Conservation (phyloP, 2,888 invertebrate species). For the Monochamus alternatus region DNA sequence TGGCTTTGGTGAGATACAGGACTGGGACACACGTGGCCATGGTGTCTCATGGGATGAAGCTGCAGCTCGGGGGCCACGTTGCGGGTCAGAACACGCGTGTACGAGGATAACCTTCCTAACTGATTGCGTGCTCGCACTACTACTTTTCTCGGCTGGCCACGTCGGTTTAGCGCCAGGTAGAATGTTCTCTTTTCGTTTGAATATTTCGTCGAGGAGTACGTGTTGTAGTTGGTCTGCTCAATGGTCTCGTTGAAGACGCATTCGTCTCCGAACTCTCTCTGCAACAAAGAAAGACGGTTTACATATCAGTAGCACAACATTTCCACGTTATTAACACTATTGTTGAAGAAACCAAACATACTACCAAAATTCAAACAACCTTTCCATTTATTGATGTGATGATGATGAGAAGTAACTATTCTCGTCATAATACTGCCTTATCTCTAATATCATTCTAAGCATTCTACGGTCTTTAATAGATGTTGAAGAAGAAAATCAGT, state of each 20-base stretch:
- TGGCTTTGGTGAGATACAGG: slow-evolving; percentile 56
- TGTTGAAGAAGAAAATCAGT: too few relatives aligned
- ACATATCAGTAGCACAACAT: too few relatives aligned
- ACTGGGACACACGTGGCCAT: slow-evolving; percentile 64
- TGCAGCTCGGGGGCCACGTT: slow-evolving; percentile 74
- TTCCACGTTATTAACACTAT: too few relatives aligned
- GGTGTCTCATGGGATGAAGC: slow-evolving; percentile 71
- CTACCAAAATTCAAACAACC: too few relatives aligned
- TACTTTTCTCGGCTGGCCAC: slow-evolving; percentile 82
- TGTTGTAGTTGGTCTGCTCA: slow-evolving; percentile 89
- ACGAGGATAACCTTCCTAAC: slow-evolving; percentile 83
- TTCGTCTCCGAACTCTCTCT: slow-evolving; percentile 86
- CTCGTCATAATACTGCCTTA: too few relatives aligned
- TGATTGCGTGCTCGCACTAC: slow-evolving; percentile 79
- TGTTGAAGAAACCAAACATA: too few relatives aligned
- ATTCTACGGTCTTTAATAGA: too few relatives aligned
- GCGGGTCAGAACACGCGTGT: slow-evolving; percentile 81
- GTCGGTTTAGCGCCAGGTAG: slow-evolving; percentile 84
- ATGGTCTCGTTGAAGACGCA: slow-evolving; percentile 92
- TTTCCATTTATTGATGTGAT: too few relatives aligned
- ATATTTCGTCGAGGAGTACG: slow-evolving; percentile 85
- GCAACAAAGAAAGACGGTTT: slow-evolving; percentile 74
- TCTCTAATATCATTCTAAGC: too few relatives aligned
- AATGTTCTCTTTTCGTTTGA: slow-evolving; percentile 80
- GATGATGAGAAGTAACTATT: too few relatives aligned